phyloP scores from a whole-genome alignment of 2,888 invertebrate species.

The Brachylomia viminalis region DNA sequence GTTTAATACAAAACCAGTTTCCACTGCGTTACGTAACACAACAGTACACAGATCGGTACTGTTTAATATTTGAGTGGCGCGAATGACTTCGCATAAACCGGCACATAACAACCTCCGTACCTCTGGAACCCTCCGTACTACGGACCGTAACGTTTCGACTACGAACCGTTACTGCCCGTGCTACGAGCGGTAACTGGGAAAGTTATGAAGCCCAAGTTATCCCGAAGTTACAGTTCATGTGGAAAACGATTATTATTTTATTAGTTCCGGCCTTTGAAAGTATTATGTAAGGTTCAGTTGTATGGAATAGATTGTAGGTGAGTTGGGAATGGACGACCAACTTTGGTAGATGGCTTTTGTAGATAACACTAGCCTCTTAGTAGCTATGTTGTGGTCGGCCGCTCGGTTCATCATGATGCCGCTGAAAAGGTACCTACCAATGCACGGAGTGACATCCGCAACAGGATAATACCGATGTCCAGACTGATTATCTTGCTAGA shows the following conservation, averaged over 20 bases:
- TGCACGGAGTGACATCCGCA: not conserved
- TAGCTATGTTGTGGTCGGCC: not conserved
- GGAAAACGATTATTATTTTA: constrained; percentile 71
- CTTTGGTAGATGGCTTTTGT: constrained; percentile 14
- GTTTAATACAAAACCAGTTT: constrained; percentile 31
- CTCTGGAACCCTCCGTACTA: constrained; percentile 17
- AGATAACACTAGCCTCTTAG: not conserved
- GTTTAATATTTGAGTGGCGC: constrained; percentile 65
- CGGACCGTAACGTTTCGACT: constrained; percentile 17
- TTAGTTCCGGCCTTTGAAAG: constrained; percentile 64
- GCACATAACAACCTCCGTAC: constrained; percentile 55
- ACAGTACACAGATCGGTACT: constrained; percentile 55
- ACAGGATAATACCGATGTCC: not conserved
- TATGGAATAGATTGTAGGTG: constrained; percentile 31
- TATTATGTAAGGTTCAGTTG: constrained; percentile 47
- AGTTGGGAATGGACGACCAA: constrained; percentile 4
- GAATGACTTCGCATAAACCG: constrained; percentile 67
- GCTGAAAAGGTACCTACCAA: not conserved
- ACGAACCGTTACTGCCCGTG: constrained; percentile 1
- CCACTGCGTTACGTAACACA: constrained; percentile 42
- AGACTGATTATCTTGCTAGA: not conserved
- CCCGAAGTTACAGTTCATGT: constrained; percentile 61
- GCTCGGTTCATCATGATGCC: not conserved
- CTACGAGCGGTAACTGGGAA: constrained; percentile 33
- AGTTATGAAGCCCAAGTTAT: constrained; percentile 60